Evolutionary conservation across 2,888 invertebrate genomes (phyloP), one percentile per base, ranked within the genome.

Genomic region (Lordiphosa fenestrarum): DNA sequence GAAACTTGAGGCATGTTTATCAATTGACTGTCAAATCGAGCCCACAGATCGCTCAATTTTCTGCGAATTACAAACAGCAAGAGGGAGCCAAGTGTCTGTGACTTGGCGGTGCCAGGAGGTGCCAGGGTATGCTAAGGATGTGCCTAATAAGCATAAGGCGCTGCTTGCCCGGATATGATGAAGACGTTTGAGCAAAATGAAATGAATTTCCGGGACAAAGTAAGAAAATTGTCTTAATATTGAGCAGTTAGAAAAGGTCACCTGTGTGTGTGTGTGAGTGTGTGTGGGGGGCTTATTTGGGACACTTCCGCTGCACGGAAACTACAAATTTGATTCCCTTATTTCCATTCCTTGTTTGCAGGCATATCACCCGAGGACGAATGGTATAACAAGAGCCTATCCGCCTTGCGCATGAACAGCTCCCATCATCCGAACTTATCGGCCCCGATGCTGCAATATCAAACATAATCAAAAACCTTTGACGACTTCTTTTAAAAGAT

Each of bases 311-410:
- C 39, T 10, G n/a, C 37, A 55, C 53, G 75, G 78, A 77, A 75
- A 55, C 59, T 57, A 39, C n/a, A 15, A 55, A 59, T 59, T 37
- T 63, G 52, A 69, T 60, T 21, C 19, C 19, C 12, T n/a, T n/a
- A 50, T 38, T 25, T 30, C 9, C 9, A 35, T 13, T 13, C 63
- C 39, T 25, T n/a, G n/a, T 39, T 90, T 88, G 37, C 91, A 96
- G 97, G 96, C 80, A 96, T 96, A 95, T 95, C 94, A 74, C 94
- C 96, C 46, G 96, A 96, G 89, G 98, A 96, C 89, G 98, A 98
- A 90, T 98, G 98, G 98, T 98, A 98, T 93, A 98, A 98, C 92
- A 98, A 98, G 91, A 97, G 97, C 86, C 92, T 98, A 86, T 98
- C 98, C 61, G 98, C 98, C 53, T 92, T 98, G 83, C 93, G 98